Percentiles rank a stretch among this genome's conserved stretches.
phyloP scores from a whole-genome alignment of 2,797 vertebrate species.

The Gymnothorax reevesii region DNA sequence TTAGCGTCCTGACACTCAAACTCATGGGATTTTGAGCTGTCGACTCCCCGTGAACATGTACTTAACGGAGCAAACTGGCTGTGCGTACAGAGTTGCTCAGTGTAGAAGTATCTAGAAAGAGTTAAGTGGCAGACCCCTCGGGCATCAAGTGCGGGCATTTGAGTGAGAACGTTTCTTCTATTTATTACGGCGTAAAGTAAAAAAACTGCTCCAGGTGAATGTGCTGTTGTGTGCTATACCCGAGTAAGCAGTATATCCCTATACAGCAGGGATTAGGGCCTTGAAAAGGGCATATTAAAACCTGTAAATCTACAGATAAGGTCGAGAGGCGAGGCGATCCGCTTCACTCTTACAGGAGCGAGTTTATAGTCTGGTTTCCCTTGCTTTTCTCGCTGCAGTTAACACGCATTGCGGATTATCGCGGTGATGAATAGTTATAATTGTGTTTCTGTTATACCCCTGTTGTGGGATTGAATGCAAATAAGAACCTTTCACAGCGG shows the following conservation, averaged over 20 bases:
- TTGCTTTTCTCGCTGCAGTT: neutral
- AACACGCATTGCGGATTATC: neutral
- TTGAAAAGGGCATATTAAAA: neutral
- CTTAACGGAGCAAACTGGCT: neutral
- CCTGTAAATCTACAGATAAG: neutral
- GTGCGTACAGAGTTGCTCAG: neutral
- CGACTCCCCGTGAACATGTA: neutral
- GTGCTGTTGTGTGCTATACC: neutral
- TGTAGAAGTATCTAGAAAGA: neutral
- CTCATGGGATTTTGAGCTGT: neutral
- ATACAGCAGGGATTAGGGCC: neutral
- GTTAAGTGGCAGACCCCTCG: neutral
- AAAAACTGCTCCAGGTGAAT: neutral
- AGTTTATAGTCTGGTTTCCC: neutral
- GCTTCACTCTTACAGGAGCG: neutral
- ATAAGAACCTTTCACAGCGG: neutral
- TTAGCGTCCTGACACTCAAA: no score
- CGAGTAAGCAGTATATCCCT: neutral
- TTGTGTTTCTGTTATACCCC: neutral
- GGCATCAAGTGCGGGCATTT: neutral
- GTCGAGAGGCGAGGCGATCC: neutral
- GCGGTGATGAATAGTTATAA: neutral
- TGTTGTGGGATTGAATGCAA: neutral
- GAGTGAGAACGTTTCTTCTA: no score
- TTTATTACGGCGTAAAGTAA: neutral